These are phyloP conservation scores for Pangasius sanitwongsei DNA, from an alignment of 2,797 vertebrate genomes.

Conservation along the genomic window DNA sequence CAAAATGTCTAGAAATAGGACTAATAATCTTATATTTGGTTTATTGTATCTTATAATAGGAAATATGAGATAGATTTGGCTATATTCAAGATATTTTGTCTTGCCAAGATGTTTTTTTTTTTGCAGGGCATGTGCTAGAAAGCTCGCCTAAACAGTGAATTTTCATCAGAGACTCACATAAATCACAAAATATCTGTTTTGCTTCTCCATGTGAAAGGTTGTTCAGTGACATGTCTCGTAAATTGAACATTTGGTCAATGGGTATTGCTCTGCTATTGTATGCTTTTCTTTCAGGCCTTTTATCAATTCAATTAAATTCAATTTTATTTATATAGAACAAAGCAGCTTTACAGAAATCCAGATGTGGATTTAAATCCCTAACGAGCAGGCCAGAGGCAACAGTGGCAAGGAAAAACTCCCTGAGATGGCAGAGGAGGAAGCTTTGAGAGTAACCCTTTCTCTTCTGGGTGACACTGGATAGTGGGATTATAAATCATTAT, in stretches of 20 bases:
- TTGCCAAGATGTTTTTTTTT: background rate
- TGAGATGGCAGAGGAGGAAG: background rate
- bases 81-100: background rate
- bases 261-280: slow-evolving; percentile 30
- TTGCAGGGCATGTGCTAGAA: background rate
- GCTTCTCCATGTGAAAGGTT: slow-evolving; percentile 18
- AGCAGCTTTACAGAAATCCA: slow-evolving; percentile 1
- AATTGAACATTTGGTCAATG: slow-evolving; percentile 46
- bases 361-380: slow-evolving; percentile 1
- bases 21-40: background rate
- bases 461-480: background rate
- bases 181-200: slow-evolving; percentile 34
- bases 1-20: background rate
- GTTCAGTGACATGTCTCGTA: slow-evolving; percentile 32
- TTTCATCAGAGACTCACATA: slow-evolving; percentile 35
- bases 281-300: background rate
- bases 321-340: background rate
- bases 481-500: background rate
- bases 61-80: background rate
- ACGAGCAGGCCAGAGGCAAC: background rate
- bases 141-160: background rate
- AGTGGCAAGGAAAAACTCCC: background rate
- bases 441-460: background rate
- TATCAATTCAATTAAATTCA: background rate
- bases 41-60: background rate